A percentile compares a stretch with the other conserved stretches of the same genome.
These are phyloP conservation scores for Tricholauxania praeusta DNA, from an alignment of 2,888 invertebrate genomes.

Conservation along the genomic window DNA sequence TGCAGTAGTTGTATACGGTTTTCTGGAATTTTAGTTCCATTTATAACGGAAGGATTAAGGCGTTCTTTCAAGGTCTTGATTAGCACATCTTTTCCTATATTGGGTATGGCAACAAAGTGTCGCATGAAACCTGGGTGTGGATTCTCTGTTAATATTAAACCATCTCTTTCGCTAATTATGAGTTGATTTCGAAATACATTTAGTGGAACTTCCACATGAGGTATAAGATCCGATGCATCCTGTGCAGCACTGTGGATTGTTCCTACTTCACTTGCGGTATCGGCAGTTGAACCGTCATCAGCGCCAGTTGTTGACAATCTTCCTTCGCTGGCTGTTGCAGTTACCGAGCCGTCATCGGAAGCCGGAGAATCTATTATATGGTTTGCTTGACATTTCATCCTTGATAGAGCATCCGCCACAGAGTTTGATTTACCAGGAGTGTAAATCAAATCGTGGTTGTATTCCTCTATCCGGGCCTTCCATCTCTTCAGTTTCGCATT, in stretches of 20 bases:
- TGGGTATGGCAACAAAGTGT: too few species aligned
- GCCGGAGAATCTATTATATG: background rate
- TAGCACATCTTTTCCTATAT: background rate
- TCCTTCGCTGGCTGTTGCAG: background rate
- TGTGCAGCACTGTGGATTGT: background rate
- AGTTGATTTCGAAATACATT: too few species aligned
- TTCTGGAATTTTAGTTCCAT: slow-evolving; percentile 2
- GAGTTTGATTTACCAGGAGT: background rate
- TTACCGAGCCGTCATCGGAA: too few species aligned
- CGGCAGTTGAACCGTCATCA: background rate
- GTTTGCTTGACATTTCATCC: background rate
- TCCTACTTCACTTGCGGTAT: background rate
- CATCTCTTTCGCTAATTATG: background rate
- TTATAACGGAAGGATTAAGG: background rate
- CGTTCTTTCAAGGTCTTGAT: background rate
- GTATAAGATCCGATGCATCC: too few species aligned
- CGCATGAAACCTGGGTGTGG: too few species aligned
- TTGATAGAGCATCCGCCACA: background rate
- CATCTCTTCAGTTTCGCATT: too few species aligned
- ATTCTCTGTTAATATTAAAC: too few species aligned
- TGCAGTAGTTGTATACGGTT: background rate
- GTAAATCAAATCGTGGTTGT: background rate
- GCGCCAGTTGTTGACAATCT: background rate
- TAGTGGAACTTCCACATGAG: too few species aligned
- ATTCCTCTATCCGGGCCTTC: background rate